Conservation (phyloP, 2,888 invertebrate genomes). For the Brachyptera putata region DNA sequence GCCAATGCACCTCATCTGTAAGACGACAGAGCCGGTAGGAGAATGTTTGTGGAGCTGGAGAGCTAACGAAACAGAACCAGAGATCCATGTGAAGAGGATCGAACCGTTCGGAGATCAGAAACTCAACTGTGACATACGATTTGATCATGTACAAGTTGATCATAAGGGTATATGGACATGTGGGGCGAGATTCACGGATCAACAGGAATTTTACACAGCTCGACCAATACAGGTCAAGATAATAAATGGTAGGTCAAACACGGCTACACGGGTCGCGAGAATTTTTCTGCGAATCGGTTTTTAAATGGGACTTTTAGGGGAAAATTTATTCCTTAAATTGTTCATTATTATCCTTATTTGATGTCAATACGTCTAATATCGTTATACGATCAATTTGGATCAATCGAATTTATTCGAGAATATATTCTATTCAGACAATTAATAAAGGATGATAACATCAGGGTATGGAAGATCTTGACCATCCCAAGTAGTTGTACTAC, state of each 20-base stretch:
- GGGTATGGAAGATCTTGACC: too few relatives aligned
- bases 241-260: slow-evolving; percentile 29
- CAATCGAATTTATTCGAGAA: too few relatives aligned
- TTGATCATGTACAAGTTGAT: slow-evolving; percentile 41
- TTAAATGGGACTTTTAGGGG: too few relatives aligned
- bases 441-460: too few relatives aligned
- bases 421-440: too few relatives aligned
- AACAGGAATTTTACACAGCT: slow-evolving; percentile 38
- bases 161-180: slow-evolving; percentile 45
- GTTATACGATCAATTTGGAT: too few relatives aligned
- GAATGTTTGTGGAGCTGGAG: slow-evolving; percentile 45
- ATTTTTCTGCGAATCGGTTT: too few relatives aligned
- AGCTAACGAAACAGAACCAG: background rate
- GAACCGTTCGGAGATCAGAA: slow-evolving; percentile 41
- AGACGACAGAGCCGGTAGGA: slow-evolving; percentile 39
- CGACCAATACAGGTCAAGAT: slow-evolving; percentile 31
- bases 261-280: too few relatives aligned
- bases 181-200: slow-evolving; percentile 39
- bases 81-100: slow-evolving; percentile 41
- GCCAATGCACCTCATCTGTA: slow-evolving; percentile 41
- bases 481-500: too few relatives aligned
- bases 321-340: too few relatives aligned
- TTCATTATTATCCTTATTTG: too few relatives aligned
- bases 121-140: slow-evolving; percentile 43
- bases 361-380: too few relatives aligned